These are phyloP conservation scores for Penaeus monodon DNA, from an alignment of 2,888 invertebrate genomes.

Conservation along the genomic window DNA sequence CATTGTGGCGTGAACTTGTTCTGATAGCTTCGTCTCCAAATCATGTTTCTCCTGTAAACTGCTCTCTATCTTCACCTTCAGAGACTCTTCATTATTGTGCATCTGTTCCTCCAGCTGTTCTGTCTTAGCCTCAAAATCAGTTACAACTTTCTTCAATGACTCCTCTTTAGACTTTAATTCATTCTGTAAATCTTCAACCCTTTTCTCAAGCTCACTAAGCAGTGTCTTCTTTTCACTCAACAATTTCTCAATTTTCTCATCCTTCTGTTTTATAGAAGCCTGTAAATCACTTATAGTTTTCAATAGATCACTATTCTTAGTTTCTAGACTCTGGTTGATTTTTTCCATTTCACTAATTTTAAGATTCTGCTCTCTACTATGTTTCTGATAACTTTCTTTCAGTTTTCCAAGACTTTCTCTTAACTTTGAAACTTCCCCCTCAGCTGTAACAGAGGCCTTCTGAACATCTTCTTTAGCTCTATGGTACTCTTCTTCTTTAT, in stretches of 20 bases:
- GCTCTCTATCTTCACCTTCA: slow-evolving; percentile 16
- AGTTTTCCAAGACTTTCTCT: slow-evolving; percentile 32
- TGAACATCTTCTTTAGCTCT: slow-evolving; percentile 35
- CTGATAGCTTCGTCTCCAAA: slow-evolving; percentile 20
- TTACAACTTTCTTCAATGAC: slow-evolving; percentile 13
- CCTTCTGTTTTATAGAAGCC: slow-evolving; percentile 12
- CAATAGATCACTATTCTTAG: background rate
- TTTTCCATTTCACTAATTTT: slow-evolving; percentile 22
- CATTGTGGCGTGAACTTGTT: background rate
- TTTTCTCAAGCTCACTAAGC: slow-evolving; percentile 38
- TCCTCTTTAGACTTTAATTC: slow-evolving; percentile 43
- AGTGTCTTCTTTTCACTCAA: slow-evolving; percentile 41
- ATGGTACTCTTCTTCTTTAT: slow-evolving; percentile 22
- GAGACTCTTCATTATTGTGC: slow-evolving; percentile 7
- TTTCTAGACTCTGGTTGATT: too few relatives aligned
- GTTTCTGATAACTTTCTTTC: slow-evolving; percentile 24
- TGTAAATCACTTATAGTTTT: slow-evolving; percentile 25
- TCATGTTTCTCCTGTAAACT: slow-evolving; percentile 38
- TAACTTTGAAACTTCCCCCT: slow-evolving; percentile 33
- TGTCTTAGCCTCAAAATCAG: slow-evolving; percentile 31
- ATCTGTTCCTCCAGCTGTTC: slow-evolving; percentile 25
- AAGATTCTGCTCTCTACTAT: slow-evolving; percentile 27
- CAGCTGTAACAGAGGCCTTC: slow-evolving; percentile 16
- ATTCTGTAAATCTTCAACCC: slow-evolving; percentile 30
- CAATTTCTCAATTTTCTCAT: slow-evolving; percentile 44